These are phyloP conservation scores for Hephaestus fuliginosus DNA, from an alignment of 2,797 vertebrate species.

Conservation along the genomic window DNA sequence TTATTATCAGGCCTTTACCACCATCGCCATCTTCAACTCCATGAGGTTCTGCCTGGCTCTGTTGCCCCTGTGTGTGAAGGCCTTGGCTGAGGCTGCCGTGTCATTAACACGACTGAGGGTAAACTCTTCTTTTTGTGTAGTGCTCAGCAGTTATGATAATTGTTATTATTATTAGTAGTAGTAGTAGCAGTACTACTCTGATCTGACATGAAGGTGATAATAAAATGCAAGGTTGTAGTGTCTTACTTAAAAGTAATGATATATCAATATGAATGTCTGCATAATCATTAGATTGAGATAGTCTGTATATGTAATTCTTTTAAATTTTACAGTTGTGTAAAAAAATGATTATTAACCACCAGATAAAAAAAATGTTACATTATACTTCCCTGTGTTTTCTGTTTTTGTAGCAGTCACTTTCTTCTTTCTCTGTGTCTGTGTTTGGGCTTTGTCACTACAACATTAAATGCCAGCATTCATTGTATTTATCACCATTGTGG, in stretches of 20 bases:
- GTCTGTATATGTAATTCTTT: not conserved
- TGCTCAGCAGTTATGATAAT: not conserved
- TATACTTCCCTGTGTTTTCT: not conserved
- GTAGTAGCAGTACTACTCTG: not conserved
- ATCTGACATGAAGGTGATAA: not conserved
- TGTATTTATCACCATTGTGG: not conserved
- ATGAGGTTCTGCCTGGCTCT: slow-evolving; percentile 85
- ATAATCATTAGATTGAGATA: not conserved
- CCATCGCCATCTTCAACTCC: slow-evolving; percentile 88
- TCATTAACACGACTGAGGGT: slow-evolving; percentile 87
- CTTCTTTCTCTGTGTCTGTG: not conserved
- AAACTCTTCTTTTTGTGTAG: slow-evolving; percentile 25
- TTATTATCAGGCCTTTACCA: slow-evolving; percentile 85
- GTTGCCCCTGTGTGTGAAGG: slow-evolving; percentile 84
- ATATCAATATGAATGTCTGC: not conserved
- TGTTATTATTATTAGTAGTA: not conserved
- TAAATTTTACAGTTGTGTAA: no score
- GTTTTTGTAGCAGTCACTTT: no score
- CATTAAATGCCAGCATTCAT: not conserved
- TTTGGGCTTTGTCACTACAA: not conserved
- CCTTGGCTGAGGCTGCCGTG: slow-evolving; percentile 84
- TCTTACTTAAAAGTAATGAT: not conserved
- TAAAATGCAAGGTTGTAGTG: not conserved
- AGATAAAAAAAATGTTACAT: not conserved
- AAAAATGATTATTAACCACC: not conserved